Percentiles rank a stretch among this genome's conserved stretches.
These are phyloP conservation scores for Amphipoea lucens DNA, from an alignment of 2,888 invertebrate species.

Conservation along the genomic window DNA sequence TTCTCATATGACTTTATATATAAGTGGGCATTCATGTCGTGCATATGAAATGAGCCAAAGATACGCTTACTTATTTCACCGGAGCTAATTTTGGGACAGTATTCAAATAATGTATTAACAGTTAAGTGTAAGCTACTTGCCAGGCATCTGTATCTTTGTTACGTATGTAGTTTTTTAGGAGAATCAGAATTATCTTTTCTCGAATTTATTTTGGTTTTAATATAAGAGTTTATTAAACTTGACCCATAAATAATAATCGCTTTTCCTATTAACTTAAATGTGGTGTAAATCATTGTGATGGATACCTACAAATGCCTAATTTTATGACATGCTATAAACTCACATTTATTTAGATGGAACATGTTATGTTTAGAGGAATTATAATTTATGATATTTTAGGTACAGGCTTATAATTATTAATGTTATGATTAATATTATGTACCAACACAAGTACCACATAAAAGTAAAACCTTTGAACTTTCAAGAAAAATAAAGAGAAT, in stretches of 20 bases:
- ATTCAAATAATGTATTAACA: constrained; percentile 42
- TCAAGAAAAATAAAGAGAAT: not conserved
- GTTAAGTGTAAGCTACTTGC: constrained; percentile 33
- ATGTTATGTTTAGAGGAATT: not conserved
- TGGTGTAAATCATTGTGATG: constrained; percentile 24
- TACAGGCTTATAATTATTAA: not conserved
- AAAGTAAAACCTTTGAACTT: not conserved
- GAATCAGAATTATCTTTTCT: constrained; percentile 13
- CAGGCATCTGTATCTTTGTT: constrained; percentile 24
- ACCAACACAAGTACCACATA: not conserved
- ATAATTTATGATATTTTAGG: not conserved
- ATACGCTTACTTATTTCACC: constrained; percentile 70
- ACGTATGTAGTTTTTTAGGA: not conserved
- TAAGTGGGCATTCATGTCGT: constrained; percentile 73
- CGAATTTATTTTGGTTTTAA: constrained; percentile 19
- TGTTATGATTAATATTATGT: not conserved
- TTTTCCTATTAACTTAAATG: constrained; percentile 47
- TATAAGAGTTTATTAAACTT: constrained; percentile 44
- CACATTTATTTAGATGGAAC: not conserved
- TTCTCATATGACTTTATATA: constrained; percentile 67
- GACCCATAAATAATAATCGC: constrained; percentile 51
- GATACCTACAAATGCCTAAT: constrained; percentile 6
- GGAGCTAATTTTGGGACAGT: constrained; percentile 71
- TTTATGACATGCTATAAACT: constrained; percentile 13
- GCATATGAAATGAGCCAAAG: constrained; percentile 80